Evolutionary conservation across 2,888 invertebrate genomes (phyloP).

Genomic region (Tridacna gigas): DNA sequence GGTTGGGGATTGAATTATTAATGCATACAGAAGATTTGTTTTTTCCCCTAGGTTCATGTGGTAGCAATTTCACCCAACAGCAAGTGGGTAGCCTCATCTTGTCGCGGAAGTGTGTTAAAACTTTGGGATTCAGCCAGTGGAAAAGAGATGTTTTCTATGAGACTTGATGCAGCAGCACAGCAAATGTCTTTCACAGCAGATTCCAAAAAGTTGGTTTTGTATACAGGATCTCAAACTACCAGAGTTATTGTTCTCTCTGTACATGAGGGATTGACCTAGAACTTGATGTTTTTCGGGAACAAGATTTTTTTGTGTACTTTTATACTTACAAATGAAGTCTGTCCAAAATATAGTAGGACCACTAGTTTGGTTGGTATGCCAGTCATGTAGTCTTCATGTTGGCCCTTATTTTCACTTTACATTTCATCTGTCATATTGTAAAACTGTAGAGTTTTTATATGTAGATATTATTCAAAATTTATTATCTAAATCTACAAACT

Average conservation of each 20-base stretch:
- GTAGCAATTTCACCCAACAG: slow-evolving; percentile 67
- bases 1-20: no score
- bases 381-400: no score
- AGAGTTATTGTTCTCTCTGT: slow-evolving; percentile 63
- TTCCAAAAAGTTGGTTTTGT: slow-evolving; percentile 65
- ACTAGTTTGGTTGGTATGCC: no score
- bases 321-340: no score
- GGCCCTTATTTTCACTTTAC: no score
- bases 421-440: no score
- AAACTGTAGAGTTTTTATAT: no score
- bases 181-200: slow-evolving; percentile 67
- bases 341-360: no score
- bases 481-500: no score
- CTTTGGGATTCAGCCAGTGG: slow-evolving; percentile 71
- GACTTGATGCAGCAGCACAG: slow-evolving; percentile 62
- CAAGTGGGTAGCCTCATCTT: slow-evolving; percentile 70
- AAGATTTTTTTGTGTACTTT: no score
- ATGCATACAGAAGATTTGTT: neutral
- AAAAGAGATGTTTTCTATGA: slow-evolving; percentile 66
- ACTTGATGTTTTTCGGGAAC: no score
- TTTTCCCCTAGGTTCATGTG: slow-evolving; percentile 64
- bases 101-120: slow-evolving; percentile 68
- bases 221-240: slow-evolving; percentile 62
- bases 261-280: neutral
- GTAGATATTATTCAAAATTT: no score